These are phyloP conservation scores for Crossaster papposus DNA, from an alignment of 53 echinoderm and acorn worm genomes.

Conservation along the genomic window DNA sequence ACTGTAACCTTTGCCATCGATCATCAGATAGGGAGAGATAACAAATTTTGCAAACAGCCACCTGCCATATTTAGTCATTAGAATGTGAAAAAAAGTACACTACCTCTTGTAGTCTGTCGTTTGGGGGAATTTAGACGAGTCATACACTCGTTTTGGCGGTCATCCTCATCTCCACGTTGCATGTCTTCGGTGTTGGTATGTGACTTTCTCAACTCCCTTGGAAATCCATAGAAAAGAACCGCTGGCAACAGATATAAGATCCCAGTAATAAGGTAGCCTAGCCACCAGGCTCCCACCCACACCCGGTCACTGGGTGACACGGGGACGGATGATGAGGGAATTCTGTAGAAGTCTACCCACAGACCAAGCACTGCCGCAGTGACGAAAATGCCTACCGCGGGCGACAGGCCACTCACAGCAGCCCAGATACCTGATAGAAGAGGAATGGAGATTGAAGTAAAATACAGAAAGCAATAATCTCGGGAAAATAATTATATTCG, in stretches of 20 bases:
- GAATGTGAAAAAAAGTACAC: too few relatives aligned
- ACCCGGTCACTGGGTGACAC: neutral
- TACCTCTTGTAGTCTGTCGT: neutral
- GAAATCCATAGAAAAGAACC: neutral
- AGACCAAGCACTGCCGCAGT: slow-evolving; percentile 2
- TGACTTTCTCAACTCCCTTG: neutral
- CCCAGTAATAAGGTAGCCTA: neutral
- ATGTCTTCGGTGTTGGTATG: neutral
- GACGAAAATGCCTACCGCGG: slow-evolving; percentile 11
- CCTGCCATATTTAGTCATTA: too few relatives aligned
- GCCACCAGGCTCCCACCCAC: slow-evolving; percentile 38
- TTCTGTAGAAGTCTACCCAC: slow-evolving; percentile 43
- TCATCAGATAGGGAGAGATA: too few relatives aligned
- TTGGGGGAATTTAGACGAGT: neutral
- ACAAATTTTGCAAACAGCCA: too few relatives aligned
- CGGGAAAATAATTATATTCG: too few relatives aligned
- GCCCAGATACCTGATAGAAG: neutral
- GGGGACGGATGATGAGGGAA: neutral
- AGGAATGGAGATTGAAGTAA: neutral
- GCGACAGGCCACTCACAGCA: neutral
- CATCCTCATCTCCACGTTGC: neutral
- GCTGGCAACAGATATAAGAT: neutral
- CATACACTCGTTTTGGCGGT: neutral
- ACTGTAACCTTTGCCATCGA: too few relatives aligned
- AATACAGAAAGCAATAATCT: too few relatives aligned